A percentile compares a stretch with the other conserved stretches of the same genome.
phyloP scores from a whole-genome alignment of 2,797 vertebrate species.

The Glossophaga mutica region DNA sequence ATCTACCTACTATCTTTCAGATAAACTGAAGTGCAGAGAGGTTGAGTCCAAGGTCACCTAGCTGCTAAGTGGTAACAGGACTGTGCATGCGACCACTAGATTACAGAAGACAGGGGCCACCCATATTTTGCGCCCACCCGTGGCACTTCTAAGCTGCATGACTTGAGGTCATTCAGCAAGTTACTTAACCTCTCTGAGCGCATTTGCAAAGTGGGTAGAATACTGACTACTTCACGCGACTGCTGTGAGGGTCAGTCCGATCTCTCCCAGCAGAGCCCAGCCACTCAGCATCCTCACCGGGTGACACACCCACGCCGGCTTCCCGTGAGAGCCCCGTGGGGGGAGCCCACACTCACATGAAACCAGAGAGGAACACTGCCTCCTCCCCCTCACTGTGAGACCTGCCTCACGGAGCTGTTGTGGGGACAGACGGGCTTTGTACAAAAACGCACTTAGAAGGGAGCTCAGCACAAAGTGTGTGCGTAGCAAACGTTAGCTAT shows the following conservation, averaged over 20 bases:
- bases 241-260: not conserved
- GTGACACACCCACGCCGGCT: not conserved
- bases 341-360: not conserved
- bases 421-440: not conserved
- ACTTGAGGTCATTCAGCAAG: not conserved
- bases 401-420: not conserved
- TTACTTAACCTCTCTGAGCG: not conserved
- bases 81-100: not conserved
- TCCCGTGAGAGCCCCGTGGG: not conserved
- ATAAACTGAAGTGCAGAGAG: not conserved
- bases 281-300: fast-evolving
- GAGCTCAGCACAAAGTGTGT: not conserved
- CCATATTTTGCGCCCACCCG: not conserved
- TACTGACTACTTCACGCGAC: not conserved
- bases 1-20: not conserved
- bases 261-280: not conserved
- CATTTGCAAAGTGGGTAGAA: not conserved
- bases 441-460: not conserved
- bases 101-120: not conserved
- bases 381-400: not conserved
- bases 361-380: not conserved
- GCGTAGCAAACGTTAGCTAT: not conserved
- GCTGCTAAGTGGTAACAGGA: not conserved
- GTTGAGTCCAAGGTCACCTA: not conserved
- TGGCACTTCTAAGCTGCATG: not conserved